A percentile compares a stretch with the other conserved stretches of the same genome.
phyloP scores from a whole-genome alignment of 2,797 vertebrate genomes.

The Botia almorhae region DNA sequence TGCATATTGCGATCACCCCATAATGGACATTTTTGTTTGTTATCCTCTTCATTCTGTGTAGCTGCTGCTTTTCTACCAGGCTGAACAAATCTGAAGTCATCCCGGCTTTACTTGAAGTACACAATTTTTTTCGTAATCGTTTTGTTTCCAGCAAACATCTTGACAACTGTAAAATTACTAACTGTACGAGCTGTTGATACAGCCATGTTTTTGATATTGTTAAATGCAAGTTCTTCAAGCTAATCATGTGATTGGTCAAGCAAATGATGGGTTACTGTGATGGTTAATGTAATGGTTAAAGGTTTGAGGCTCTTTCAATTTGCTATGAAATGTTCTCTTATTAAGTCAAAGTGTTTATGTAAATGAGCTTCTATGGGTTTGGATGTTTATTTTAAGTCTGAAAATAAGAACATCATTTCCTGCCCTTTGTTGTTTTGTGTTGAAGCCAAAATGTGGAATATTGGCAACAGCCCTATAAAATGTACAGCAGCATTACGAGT shows the following conservation, averaged over 20 bases:
- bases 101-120: constrained; percentile 35
- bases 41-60: constrained; percentile 15
- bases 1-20: not conserved
- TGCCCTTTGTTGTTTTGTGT: constrained; percentile 23
- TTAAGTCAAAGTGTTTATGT: constrained; percentile 30
- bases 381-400: not conserved
- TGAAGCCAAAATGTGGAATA: not conserved
- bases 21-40: not conserved
- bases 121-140: not conserved
- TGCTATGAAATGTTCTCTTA: constrained; percentile 19
- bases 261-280: constrained; percentile 1
- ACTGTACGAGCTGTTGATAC: constrained; percentile 1
- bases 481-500: not conserved
- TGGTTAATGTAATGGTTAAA: constrained; percentile 8
- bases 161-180: constrained; percentile 3
- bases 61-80: constrained; percentile 41
- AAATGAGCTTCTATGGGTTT: not conserved
- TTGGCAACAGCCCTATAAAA: not conserved
- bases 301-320: constrained; percentile 6
- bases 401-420: constrained; percentile 1
- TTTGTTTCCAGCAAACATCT: constrained; percentile 13
- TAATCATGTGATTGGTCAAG: constrained; percentile 12
- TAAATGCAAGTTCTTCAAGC: constrained; percentile 15
- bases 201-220: constrained; percentile 8
- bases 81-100: constrained; percentile 27